Conservation (phyloP, 2,888 invertebrate genomes). For the Stenichneumon culpator region DNA sequence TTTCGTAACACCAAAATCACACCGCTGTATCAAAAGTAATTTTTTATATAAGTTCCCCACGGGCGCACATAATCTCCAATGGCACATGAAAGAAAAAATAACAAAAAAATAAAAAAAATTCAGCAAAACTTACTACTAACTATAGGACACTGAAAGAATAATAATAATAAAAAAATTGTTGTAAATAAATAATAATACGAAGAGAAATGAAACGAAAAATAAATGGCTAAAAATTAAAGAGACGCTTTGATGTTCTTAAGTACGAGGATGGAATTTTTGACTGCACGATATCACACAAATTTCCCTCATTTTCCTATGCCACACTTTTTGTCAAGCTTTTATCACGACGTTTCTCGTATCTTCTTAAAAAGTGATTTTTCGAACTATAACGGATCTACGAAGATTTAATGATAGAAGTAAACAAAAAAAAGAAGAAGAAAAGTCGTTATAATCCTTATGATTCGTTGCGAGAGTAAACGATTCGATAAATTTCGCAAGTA, state of each 20-base stretch:
- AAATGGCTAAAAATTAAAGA: conserved; percentile 80
- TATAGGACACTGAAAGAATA: conserved; percentile 71
- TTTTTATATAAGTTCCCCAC: conserved; percentile 84
- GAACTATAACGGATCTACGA: conserved; percentile 16
- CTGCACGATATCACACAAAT: conserved; percentile 71
- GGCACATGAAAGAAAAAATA: conserved; percentile 76
- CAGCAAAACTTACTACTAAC: conserved; percentile 77
- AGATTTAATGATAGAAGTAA: neutral
- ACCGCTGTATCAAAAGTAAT: conserved; percentile 82
- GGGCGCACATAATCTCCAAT: conserved; percentile 84
- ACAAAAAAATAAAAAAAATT: conserved; percentile 54
- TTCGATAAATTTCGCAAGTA: conserved; percentile 28
- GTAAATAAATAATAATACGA: conserved; percentile 83
- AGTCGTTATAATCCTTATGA: neutral
- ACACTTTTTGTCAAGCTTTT: conserved; percentile 32
- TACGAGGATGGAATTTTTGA: conserved; percentile 77
- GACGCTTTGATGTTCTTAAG: conserved; percentile 82
- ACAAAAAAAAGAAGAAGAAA: neutral
- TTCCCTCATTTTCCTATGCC: conserved; percentile 69
- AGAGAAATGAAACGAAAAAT: conserved; percentile 80
- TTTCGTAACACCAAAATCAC: conserved; percentile 84
- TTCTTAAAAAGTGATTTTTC: conserved; percentile 18
- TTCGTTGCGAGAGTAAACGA: conserved; percentile 18
- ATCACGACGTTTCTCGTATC: conserved; percentile 13
- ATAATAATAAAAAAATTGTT: conserved; percentile 75